Conservation (phyloP, 2,113 vertebrate genomes). For the Caracal caracal region DNA sequence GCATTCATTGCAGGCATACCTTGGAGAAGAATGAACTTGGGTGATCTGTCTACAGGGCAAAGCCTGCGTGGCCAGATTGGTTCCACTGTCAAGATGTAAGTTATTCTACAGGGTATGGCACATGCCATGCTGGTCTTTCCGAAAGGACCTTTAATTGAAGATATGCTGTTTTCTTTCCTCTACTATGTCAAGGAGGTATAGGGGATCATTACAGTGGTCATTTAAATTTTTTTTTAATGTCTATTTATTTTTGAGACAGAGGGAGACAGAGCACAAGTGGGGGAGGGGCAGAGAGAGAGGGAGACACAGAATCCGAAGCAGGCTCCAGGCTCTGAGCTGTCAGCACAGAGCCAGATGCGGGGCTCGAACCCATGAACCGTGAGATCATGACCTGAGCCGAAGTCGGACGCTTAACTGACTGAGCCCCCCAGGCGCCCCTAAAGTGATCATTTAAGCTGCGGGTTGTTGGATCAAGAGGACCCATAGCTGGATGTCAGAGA, state of each 20-base stretch:
- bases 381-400: too few species aligned
- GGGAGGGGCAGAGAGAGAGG: too few species aligned
- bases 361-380: too few species aligned
- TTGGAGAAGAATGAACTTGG: background rate
- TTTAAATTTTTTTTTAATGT: background rate
- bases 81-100: background rate
- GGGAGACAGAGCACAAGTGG: too few species aligned
- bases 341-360: too few species aligned
- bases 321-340: too few species aligned
- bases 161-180: background rate
- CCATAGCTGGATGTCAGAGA: background rate
- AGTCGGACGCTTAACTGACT: too few species aligned
- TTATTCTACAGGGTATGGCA: background rate
- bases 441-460: background rate
- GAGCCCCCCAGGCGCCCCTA: too few species aligned
- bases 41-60: background rate
- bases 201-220: background rate
- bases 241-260: too few species aligned
- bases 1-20: background rate
- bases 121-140: background rate
- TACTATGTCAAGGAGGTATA: background rate
- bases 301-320: too few species aligned
- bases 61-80: background rate
- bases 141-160: background rate
- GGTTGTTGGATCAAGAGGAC: background rate